phyloP scores from a whole-genome alignment of 1,140 invertebrate species.

The Drosophila bipectinata region DNA sequence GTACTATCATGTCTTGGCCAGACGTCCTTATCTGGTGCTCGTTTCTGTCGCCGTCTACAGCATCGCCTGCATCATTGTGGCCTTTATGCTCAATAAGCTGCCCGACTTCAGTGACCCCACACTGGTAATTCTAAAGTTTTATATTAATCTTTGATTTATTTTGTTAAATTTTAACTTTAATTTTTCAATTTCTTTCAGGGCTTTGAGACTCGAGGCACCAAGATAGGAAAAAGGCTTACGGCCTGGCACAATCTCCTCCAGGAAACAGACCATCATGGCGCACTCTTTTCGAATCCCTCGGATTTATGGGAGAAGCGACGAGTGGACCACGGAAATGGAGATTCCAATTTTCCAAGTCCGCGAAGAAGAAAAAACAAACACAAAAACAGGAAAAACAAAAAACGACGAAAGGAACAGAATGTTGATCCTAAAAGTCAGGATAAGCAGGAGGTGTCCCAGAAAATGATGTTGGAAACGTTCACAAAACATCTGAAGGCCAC shows the following conservation, averaged over 20 bases:
- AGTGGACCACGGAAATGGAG: constrained; percentile 59
- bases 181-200: constrained; percentile 84
- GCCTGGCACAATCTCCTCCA: constrained; percentile 94
- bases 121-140: constrained; percentile 85
- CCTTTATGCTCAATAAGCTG: constrained; percentile 87
- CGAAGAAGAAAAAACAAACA: constrained; percentile 70
- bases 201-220: constrained; percentile 95
- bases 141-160: not conserved
- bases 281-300: constrained; percentile 90
- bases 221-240: constrained; percentile 89
- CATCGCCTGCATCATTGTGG: constrained; percentile 89
- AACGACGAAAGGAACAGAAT: constrained; percentile 83
- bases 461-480: constrained; percentile 44
- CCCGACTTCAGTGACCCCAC: constrained; percentile 92
- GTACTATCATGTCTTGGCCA: constrained; percentile 88
- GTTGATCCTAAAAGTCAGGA: constrained; percentile 58
- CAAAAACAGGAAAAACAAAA: constrained; percentile 83
- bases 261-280: constrained; percentile 88
- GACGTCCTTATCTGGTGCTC: constrained; percentile 90
- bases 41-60: constrained; percentile 88
- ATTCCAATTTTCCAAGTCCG: constrained; percentile 61
- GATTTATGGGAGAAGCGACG: constrained; percentile 82
- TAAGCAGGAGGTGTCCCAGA: constrained; percentile 45
- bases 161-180: not conserved
- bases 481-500: constrained; percentile 66